A percentile compares a stretch with the other conserved stretches of the same genome.
phyloP scores from a whole-genome alignment of 1,140 invertebrate genomes.

The Drosophila trapezifrons region DNA sequence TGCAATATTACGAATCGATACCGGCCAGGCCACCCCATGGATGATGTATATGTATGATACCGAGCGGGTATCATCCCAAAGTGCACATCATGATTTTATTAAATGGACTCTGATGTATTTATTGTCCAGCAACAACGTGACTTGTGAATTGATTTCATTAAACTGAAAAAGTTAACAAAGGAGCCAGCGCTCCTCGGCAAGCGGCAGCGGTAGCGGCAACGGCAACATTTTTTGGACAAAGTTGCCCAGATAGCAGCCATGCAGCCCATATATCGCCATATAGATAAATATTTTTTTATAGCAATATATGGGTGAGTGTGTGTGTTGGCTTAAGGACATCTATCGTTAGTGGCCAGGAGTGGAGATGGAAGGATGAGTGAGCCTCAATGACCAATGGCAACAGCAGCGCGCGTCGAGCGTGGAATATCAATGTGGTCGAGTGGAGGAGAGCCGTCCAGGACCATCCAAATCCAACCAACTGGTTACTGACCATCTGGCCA shows the following conservation, averaged over 20 bases:
- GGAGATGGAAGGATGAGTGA: slow-evolving; percentile 38
- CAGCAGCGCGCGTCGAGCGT: slow-evolving; percentile 66
- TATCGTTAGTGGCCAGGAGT: slow-evolving; percentile 67
- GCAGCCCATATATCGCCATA: slow-evolving; percentile 60
- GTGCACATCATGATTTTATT: slow-evolving; percentile 84
- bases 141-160: slow-evolving; percentile 84
- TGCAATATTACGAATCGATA: slow-evolving; percentile 73
- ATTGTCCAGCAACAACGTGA: slow-evolving; percentile 84
- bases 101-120: slow-evolving; percentile 84
- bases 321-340: slow-evolving; percentile 75
- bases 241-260: slow-evolving; percentile 39
- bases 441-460: slow-evolving; percentile 32
- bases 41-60: slow-evolving; percentile 32
- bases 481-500: slow-evolving; percentile 22
- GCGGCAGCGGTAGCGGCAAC: slow-evolving; percentile 7
- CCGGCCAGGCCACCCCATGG: slow-evolving; percentile 18
- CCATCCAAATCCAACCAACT: slow-evolving; percentile 33
- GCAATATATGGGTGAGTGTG: slow-evolving; percentile 32
- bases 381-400: slow-evolving; percentile 77
- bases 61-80: slow-evolving; percentile 67
- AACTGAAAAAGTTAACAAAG: slow-evolving; percentile 83
- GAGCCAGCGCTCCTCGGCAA: slow-evolving; percentile 46
- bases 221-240: slow-evolving; percentile 70
- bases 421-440: slow-evolving; percentile 77
- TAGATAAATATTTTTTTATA: slow-evolving; percentile 74